Percentiles rank a stretch among this genome's conserved stretches.
These are phyloP conservation scores for Apotomis turbidana DNA, from an alignment of 2,888 invertebrate genomes.

Conservation along the genomic window DNA sequence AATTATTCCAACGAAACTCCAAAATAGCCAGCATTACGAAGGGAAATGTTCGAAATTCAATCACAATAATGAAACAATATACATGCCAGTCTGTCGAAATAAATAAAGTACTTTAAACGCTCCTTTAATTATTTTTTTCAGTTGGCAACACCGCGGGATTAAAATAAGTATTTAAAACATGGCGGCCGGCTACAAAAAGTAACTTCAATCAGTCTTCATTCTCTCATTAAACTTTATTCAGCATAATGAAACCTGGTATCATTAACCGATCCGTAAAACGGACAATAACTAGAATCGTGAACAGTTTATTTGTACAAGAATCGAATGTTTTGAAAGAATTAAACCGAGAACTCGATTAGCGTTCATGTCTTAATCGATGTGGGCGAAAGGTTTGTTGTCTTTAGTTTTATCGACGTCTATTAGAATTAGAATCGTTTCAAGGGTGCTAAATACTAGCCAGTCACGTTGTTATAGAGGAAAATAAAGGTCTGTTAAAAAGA, in stretches of 20 bases:
- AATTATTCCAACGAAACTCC: not conserved
- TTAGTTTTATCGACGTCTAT: conserved; percentile 39
- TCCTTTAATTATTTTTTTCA: conserved; percentile 36
- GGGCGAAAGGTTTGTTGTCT: conserved; percentile 47
- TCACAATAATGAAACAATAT: conserved; percentile 35
- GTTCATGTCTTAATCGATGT: conserved; percentile 63
- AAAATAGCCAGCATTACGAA: not conserved
- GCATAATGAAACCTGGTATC: conserved; percentile 32
- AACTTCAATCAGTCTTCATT: conserved; percentile 35
- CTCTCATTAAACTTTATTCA: conserved; percentile 39
- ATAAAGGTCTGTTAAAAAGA: not conserved
- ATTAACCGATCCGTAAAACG: conserved; percentile 37
- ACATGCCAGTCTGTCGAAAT: conserved; percentile 5
- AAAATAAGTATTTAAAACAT: conserved; percentile 33
- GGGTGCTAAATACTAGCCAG: conserved; percentile 28
- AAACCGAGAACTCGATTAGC: conserved; percentile 58
- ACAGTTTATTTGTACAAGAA: conserved; percentile 57
- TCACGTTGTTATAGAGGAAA: conserved; percentile 9
- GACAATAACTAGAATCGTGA: conserved; percentile 52
- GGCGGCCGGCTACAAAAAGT: conserved; percentile 36
- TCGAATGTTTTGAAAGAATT: conserved; percentile 56
- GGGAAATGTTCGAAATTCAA: conserved; percentile 20
- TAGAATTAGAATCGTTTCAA: conserved; percentile 18
- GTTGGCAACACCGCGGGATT: conserved; percentile 27
- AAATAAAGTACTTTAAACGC: conserved; percentile 32